Base-by-base conservation (phyloP, 1,140 invertebrate genomes). In the Limonius californicus region DNA sequence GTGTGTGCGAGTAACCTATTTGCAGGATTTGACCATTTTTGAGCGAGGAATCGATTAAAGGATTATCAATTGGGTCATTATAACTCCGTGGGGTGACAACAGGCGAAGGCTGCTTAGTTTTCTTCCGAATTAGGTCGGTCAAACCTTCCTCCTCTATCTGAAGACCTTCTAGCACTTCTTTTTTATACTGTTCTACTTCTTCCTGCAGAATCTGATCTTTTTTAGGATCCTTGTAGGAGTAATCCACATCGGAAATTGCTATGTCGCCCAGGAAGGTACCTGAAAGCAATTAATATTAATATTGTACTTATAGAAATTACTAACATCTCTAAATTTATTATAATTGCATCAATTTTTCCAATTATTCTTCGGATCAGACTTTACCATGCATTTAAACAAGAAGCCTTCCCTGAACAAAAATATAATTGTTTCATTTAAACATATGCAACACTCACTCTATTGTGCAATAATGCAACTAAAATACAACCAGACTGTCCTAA, bases 91-190 rank as follows among this genome's bases (percentile, higher is more conserved):
- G 69, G 32, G 79, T 75, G 14, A 47, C 39, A 14, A 56, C 19
- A 11, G 64, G 15, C n/a, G 67, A 30, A 0, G 83, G 80, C 63
- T 85, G 81, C 68, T 87, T 87, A 0, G 83, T 84, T 73, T 86
- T 84, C 66, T 85, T 86, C 43, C 85, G 79, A 56, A 87, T 78
- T 47, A 85, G 83, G 72, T 89, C 87, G 19, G 85, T 84, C 1
- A 91, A 77, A 18, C 89, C 89, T 77, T 91, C 89, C 69, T 91
- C 89, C 77, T 91, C 89, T 11, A 91, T 86, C 76, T 91, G 89
- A 18, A 91, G 77, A 4, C 89, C 89, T 76, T 91, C 89, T 32
- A 89, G 80, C 3, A 90, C 85, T 75, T 91, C 89, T 67, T 90
- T 87, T 70, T 89, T 89, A 64, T 89, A 83, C 72, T 86, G 87